Evolutionary conservation across 2,888 invertebrate genomes (phyloP), one percentile per base, ranked within the genome.

Genomic region (Hyalella azteca): DNA sequence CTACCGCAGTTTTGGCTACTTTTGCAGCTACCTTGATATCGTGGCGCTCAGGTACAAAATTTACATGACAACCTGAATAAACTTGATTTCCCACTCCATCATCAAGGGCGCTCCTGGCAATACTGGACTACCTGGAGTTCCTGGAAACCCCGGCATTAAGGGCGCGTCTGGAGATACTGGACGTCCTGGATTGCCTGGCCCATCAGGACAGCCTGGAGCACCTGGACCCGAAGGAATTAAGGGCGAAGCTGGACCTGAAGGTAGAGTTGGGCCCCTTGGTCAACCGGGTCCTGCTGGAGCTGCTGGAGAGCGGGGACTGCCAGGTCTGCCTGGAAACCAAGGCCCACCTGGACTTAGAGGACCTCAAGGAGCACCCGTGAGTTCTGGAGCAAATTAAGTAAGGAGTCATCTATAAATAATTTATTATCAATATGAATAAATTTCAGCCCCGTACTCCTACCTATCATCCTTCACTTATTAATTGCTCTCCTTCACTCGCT

Each of bases 311-410:
- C 83, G 86, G 59, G 86, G 85, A 11, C 75, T 85, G 26, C 85
- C 85, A 79, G 86, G 86, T 11, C 80, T 84, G 7, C 93, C 86
- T 59, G 89, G 94, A 5, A 90, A 92, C 77, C 86, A 91, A 66
- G 95, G 96, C 19, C 91, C 91, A 0, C 89, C 91, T 75, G 95
- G 94, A 11, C 91, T 90, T n/a, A 88, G 89, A 82, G 95, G 94
- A 22, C 91, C 92, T 0, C 90, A 91, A 85, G 93, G 93, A 88
- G 90, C 73, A 86, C 88, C 75, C 11, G 75, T 75, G 22, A 75
- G 75, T 29, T 19, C 26, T n/a, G n/a, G n/a, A n/a, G n/a, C n/a
- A n/a, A n/a, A n/a, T n/a, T n/a, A n/a, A n/a, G n/a, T n/a, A n/a
- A n/a, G n/a, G n/a, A n/a, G n/a, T n/a, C n/a, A n/a, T n/a, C n/a